phyloP scores from a whole-genome alignment of 2,113 vertebrate species.

The Thamnaconus septentrionalis region DNA sequence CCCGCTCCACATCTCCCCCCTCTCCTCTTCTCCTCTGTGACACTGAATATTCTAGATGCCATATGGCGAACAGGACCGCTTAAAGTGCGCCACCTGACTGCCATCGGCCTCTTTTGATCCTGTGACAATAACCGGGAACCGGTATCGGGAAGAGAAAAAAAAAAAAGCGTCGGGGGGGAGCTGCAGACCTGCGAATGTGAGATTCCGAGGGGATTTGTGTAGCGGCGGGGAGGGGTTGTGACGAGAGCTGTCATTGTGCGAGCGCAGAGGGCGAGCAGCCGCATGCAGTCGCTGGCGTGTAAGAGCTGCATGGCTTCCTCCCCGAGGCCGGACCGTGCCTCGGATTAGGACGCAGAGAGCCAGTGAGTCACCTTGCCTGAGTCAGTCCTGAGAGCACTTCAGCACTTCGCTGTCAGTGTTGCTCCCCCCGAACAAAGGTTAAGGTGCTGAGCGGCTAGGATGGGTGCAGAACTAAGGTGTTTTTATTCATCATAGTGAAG shows the following conservation, averaged over 20 bases:
- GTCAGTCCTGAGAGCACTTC: slow-evolving; percentile 56
- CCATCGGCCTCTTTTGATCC: too few species aligned
- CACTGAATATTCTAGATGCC: slow-evolving; percentile 34
- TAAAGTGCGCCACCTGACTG: too few species aligned
- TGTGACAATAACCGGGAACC: too few species aligned
- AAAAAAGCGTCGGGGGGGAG: background rate
- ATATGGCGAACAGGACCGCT: slow-evolving; percentile 30
- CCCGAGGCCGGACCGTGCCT: slow-evolving; percentile 48
- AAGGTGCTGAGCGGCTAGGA: slow-evolving; percentile 37
- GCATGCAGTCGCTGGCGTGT: slow-evolving; percentile 28
- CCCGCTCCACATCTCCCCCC: slow-evolving; percentile 5
- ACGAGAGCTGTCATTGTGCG: slow-evolving; percentile 11
- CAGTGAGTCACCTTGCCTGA: slow-evolving; percentile 69
- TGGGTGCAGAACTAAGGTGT: slow-evolving; percentile 15
- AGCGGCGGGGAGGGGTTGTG: slow-evolving; percentile 17
- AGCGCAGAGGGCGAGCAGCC: slow-evolving; percentile 4
- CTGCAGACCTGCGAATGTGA: slow-evolving; percentile 1
- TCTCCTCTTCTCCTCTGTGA: slow-evolving; percentile 17
- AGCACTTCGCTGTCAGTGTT: slow-evolving; percentile 55
- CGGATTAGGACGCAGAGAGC: slow-evolving; percentile 54
- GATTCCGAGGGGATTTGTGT: slow-evolving; percentile 11
- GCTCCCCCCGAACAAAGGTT: slow-evolving; percentile 47
- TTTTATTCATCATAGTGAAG: background rate
- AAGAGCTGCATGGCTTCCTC: slow-evolving; percentile 60
- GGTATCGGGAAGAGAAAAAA: too few species aligned